Base-by-base conservation (phyloP, 2,113 vertebrate species). In the Cygnus buccinator region DNA sequence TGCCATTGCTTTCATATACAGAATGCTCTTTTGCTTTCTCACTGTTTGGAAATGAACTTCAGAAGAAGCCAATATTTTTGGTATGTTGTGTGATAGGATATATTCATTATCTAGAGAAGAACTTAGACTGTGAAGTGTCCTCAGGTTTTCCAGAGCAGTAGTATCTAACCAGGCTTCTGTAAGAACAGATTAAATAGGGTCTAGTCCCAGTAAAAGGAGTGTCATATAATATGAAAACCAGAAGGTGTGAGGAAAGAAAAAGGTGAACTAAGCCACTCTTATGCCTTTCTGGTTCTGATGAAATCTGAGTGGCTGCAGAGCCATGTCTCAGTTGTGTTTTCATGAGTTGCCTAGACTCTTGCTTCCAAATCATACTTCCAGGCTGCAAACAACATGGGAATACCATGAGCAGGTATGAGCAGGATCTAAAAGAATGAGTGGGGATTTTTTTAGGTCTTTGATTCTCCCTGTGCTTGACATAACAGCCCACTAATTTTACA, bases 321-420 rank as follows among this genome's bases (percentile, higher is more conserved):
- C 43, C 9, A 28, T 54, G 14, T 73, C 23, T 90, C 7, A 14
- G 10, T 57, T 67, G 1, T 1, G 1, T 62, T 81, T 88, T 74
- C 1, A 0, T 2, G 0, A 50, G 35, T 67, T 87, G n/a, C 12
- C 4, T 71, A 19, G 28, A 31, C 46, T 93, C 17, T 74, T 78
- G 37, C 66, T 89, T 84, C 61, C 33, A 62, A 52, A 23, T 74
- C n/a, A 43, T 4, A 4, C 26, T 80, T 80, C n/a, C 16, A 89
- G 26, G 41, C 9, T 37, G 39, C 61, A 59, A 35, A 62, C 80
- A 41, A 58, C 80, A 41, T 0, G 0, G 37, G 80, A 21, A 2
- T 25, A 26, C 20, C 28, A 5, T 0, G 2, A 89, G 10, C 48
- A 31, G 48, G 20, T 83, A 25, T 0, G 3, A 76, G 16, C 0